These are phyloP conservation scores for Boloria selene DNA, from an alignment of 2,888 invertebrate genomes.

Conservation along the genomic window DNA sequence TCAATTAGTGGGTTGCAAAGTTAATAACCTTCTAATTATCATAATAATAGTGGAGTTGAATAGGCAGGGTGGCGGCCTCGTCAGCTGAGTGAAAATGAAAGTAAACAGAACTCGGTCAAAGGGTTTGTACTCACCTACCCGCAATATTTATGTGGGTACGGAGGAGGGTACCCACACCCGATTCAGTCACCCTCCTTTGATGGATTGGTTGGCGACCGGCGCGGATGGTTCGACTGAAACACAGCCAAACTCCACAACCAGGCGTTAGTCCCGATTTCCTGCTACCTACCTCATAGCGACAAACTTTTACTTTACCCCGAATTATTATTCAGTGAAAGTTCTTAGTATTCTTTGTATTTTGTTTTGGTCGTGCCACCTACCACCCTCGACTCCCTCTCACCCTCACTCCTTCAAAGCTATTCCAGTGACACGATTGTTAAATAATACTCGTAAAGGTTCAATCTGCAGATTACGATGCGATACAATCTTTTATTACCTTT, in stretches of 20 bases:
- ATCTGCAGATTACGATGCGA: conserved; percentile 40
- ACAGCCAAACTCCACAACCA: conserved; percentile 68
- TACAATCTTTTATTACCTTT: conserved; percentile 31
- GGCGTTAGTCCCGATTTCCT: conserved; percentile 75
- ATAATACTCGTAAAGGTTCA: conserved; percentile 47
- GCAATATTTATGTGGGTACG: conserved; percentile 82
- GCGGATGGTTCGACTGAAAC: conserved; percentile 76
- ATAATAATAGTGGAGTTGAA: conserved; percentile 76
- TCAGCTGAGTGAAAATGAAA: conserved; percentile 83
- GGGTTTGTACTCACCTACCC: conserved; percentile 83
- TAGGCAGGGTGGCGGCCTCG: conserved; percentile 72
- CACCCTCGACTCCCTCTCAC: conserved; percentile 46
- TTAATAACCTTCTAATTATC: conserved; percentile 78
- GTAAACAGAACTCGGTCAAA: conserved; percentile 84
- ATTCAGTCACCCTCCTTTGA: conserved; percentile 78
- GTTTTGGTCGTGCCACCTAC: conserved; percentile 58
- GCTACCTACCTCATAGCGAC: conserved; percentile 60
- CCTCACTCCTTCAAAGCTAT: conserved; percentile 53
- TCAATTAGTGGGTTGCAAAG: conserved; percentile 47
- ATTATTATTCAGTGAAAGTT: conserved; percentile 79
- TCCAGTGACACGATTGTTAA: conserved; percentile 57
- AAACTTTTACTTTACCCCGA: conserved; percentile 66
- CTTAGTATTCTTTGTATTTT: conserved; percentile 72
- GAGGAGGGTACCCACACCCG: conserved; percentile 72
- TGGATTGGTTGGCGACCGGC: conserved; percentile 81